Base-by-base conservation (phyloP, 2,888 invertebrate species). In the Clusia tigrina region DNA sequence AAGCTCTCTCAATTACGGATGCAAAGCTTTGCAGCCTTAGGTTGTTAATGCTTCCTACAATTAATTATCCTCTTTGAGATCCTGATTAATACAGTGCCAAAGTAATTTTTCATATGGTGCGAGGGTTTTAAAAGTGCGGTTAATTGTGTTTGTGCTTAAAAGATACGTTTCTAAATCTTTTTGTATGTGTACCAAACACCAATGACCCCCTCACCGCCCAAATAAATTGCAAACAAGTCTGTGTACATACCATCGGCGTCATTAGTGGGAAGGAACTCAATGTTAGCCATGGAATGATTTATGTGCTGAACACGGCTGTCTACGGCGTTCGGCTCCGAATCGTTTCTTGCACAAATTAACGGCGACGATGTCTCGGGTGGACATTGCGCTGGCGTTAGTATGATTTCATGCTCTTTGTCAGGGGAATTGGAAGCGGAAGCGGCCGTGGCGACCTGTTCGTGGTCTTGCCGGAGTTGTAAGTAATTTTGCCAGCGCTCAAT, bases 401-500 rank as follows among this genome's bases (percentile, higher is more conserved):
- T n/a, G n/a, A n/a, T n/a, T n/a, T n/a, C n/a, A n/a, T n/a, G n/a
- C n/a, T n/a, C n/a, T n/a, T n/a, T n/a, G n/a, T n/a, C n/a, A n/a
- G n/a, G n/a, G n/a, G 32, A 9, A 12, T 6, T 32, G 32, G 32
- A 32, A 32, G 6, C 12, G 12, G 32, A 6, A 32, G 32, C 32
- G 12, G 6, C 32, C 6, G 6, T 32, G 32, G 32, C 32, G 32
- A 32, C 32, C 12, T 54, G 52, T 66, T 68, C 60, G 63, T 24
- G 26, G 26, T 53, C 59, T 22, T 54, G 38, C 22, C 53, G 22
- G 37, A 61, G 54, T 54, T 52, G 63, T 54, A 67, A 51, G 51
- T 69, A 67, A 58, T 64, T 62, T 59, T 66, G 66, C 63, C 79
- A 73, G 61, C 78, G 75, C 63, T 78, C 71, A 69, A 79, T 70